A percentile compares a stretch with the other conserved stretches of the same genome.
These are phyloP conservation scores for Nannoperca obscura DNA, from an alignment of 2,797 vertebrate genomes.

Conservation along the genomic window DNA sequence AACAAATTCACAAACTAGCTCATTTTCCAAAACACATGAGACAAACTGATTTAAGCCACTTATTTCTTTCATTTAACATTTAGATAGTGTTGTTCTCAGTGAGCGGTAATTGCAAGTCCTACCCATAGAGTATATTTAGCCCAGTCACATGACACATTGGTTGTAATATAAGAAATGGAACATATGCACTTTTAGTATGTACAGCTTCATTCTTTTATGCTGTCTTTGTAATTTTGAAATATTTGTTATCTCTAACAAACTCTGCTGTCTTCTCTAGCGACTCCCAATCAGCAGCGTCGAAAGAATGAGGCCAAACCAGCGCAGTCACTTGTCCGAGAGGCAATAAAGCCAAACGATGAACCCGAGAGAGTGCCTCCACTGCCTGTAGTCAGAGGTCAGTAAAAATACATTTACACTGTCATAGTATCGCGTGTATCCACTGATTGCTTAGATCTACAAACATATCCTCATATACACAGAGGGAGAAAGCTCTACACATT, in stretches of 20 bases:
- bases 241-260: not conserved
- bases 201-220: not conserved
- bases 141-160: not conserved
- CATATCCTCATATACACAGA: not conserved
- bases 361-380: conserved; percentile 45
- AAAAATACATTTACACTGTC: not conserved
- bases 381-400: conserved; percentile 56
- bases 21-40: not conserved
- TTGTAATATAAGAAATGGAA: not conserved
- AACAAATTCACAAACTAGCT: not conserved
- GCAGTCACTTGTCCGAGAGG: conserved; percentile 18
- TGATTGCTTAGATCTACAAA: not conserved
- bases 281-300: conserved; percentile 33
- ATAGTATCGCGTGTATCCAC: not conserved
- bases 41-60: not conserved
- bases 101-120: not conserved
- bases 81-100: not conserved
- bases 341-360: conserved; percentile 66
- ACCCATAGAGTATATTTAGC: not conserved
- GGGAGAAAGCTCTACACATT: not conserved
- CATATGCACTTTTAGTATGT: not conserved
- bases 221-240: conserved; percentile 5
- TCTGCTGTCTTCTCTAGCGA: conserved; percentile 35
- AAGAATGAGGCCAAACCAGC: conserved; percentile 52
- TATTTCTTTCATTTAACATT: not conserved